Evolutionary conservation across 2,113 vertebrate species (phyloP).

Genomic region (Barbus barbus): DNA sequence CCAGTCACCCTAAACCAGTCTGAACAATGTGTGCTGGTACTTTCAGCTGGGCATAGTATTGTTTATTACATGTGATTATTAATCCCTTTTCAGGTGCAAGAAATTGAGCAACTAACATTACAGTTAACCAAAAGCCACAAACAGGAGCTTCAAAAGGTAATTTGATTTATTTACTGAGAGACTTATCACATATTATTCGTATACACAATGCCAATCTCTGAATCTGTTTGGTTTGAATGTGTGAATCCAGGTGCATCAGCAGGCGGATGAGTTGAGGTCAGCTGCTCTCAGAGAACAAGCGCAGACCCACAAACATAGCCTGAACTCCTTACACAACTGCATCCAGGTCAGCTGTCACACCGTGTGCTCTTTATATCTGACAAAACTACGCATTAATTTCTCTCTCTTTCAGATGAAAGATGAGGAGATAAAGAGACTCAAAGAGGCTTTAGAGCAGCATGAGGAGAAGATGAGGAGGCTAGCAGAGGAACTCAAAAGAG

Average conservation of each 20-base stretch:
- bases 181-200: neutral
- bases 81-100: slow-evolving; percentile 48
- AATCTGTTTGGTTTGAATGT: neutral
- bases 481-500: slow-evolving; percentile 61
- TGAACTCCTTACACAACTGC: slow-evolving; percentile 56
- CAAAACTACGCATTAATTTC: neutral
- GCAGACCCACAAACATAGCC: slow-evolving; percentile 53
- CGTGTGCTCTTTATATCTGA: neutral
- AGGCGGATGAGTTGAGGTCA: slow-evolving; percentile 61
- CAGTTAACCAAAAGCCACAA: slow-evolving; percentile 51
- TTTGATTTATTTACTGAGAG: neutral
- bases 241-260: slow-evolving; percentile 54
- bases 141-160: slow-evolving; percentile 60
- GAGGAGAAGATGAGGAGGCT: slow-evolving; percentile 58
- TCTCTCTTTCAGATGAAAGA: slow-evolving; percentile 65
- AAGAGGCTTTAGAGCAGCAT: slow-evolving; percentile 61
- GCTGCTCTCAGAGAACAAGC: slow-evolving; percentile 65
- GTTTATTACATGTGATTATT: neutral
- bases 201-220: neutral
- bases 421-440: slow-evolving; percentile 65
- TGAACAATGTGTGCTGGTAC: neutral
- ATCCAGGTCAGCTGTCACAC: slow-evolving; percentile 63
- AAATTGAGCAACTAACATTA: slow-evolving; percentile 56
- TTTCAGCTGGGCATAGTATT: neutral
- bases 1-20: neutral